These are phyloP conservation scores for Drosophila incognita DNA, from an alignment of 2,888 invertebrate genomes.

Conservation along the genomic window DNA sequence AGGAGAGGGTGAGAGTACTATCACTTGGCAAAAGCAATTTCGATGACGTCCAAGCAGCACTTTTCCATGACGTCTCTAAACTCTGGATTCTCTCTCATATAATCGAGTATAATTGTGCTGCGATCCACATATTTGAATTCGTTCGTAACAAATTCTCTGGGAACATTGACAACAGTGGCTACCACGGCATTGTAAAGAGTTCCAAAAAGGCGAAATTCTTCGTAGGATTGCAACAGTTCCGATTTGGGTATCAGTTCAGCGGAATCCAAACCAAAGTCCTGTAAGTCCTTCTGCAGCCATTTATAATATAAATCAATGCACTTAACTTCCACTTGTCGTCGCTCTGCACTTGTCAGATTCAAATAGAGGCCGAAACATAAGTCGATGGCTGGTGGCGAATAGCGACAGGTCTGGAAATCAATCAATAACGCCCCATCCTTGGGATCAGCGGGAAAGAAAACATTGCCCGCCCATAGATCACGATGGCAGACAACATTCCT, in stretches of 20 bases:
- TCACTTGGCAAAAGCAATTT: constrained; percentile 39
- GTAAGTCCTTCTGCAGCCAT: constrained; percentile 72
- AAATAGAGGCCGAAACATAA: constrained; percentile 78
- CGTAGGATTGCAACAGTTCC: constrained; percentile 67
- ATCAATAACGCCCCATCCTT: constrained; percentile 70
- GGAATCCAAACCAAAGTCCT: constrained; percentile 63
- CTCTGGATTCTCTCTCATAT: constrained; percentile 54
- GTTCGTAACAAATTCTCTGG: constrained; percentile 66
- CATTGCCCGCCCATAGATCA: constrained; percentile 84
- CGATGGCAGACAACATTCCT: constrained; percentile 86
- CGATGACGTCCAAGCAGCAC: constrained; percentile 56
- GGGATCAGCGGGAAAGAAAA: constrained; percentile 65
- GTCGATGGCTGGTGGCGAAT: constrained; percentile 82
- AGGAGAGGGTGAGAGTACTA: constrained; percentile 2
- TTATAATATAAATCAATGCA: constrained; percentile 74
- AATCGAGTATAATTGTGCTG: constrained; percentile 25
- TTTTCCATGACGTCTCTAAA: constrained; percentile 53
- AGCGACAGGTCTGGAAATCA: constrained; percentile 83
- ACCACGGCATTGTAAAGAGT: constrained; percentile 70
- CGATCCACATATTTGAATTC: constrained; percentile 71
- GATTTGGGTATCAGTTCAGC: constrained; percentile 43
- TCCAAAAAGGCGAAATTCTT: constrained; percentile 74
- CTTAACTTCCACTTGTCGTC: constrained; percentile 38
- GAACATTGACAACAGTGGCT: constrained; percentile 71
- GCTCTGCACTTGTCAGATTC: constrained; percentile 60